A percentile compares a stretch with the other conserved stretches of the same genome.
phyloP scores from a whole-genome alignment of 1,140 invertebrate genomes.

The Drosophila trapezifrons region DNA sequence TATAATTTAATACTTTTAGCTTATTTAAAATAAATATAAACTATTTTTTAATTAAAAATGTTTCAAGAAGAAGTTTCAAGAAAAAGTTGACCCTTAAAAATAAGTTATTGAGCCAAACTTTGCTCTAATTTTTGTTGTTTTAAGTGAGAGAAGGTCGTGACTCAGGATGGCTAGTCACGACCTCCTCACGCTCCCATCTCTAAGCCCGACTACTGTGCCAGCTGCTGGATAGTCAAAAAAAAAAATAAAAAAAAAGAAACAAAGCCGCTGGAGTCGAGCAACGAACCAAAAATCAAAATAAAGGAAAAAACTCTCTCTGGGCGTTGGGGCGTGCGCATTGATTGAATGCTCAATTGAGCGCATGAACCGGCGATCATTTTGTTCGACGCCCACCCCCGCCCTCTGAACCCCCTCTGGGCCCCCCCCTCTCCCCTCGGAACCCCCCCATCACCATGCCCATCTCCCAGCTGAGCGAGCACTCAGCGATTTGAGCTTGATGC shows the following conservation, averaged over 20 bases:
- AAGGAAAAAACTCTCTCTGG: conserved; percentile 41
- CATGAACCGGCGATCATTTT: conserved; percentile 74
- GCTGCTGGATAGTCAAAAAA: conserved; percentile 43
- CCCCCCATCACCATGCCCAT: not conserved
- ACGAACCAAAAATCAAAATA: conserved; percentile 23
- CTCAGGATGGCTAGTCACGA: conserved; percentile 6
- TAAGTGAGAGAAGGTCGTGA: no score
- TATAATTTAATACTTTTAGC: no score
- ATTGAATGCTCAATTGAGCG: conserved; percentile 78
- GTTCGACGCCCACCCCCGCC: conserved; percentile 40
- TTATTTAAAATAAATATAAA: no score
- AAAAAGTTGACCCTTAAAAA: no score
- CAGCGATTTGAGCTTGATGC: conserved; percentile 72
- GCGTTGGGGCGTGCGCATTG: conserved; percentile 70
- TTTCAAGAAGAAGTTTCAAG: no score
- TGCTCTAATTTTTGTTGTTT: no score
- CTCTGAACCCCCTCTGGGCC: not conserved
- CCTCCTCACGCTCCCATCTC: conserved; percentile 18
- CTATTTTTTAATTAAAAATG: no score
- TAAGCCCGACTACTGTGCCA: conserved; percentile 53
- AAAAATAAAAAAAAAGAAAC: conserved; percentile 16
- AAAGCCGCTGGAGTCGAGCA: conserved; percentile 2
- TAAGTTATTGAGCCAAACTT: no score
- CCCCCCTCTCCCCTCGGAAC: not conserved
- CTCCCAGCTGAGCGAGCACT: conserved; percentile 24